Evolutionary conservation across 1,140 invertebrate genomes (phyloP).

Genomic region (Hylaeus anthracinus): DNA sequence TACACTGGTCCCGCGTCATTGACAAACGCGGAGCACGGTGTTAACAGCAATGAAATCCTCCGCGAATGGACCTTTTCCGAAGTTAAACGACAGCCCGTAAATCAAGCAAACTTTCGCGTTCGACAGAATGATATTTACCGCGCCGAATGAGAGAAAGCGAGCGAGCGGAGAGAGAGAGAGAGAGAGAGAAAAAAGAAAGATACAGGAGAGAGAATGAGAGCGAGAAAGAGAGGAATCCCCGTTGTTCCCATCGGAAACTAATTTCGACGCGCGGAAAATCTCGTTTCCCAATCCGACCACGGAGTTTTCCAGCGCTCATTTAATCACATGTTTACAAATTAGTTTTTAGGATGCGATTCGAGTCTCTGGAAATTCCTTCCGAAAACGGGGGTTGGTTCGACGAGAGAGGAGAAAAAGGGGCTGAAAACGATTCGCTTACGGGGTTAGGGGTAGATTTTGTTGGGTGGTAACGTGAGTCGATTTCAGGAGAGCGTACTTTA

Average conservation of each 20-base stretch:
- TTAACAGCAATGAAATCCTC: conserved; percentile 57
- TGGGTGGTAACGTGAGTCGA: no score
- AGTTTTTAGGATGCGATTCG: not conserved
- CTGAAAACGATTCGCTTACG: no score
- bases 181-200: no score
- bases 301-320: conserved; percentile 4
- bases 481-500: no score
- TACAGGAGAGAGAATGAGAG: no score
- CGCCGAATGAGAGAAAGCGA: not conserved
- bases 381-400: no score
- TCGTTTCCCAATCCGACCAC: not conserved
- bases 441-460: no score
- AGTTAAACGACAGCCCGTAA: conserved; percentile 46
- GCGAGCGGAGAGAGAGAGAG: not conserved
- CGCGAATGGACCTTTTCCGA: conserved; percentile 23
- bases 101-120: conserved; percentile 1
- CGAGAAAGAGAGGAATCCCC: conserved; percentile 2
- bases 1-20: conserved; percentile 39
- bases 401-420: no score
- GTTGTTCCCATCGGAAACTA: conserved; percentile 1
- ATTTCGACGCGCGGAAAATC: conserved; percentile 5
- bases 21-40: conserved; percentile 44
- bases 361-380: not conserved
- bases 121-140: conserved; percentile 15
- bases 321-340: conserved; percentile 33